These are phyloP conservation scores for Lepisosteus osseus DNA, from an alignment of 2,113 vertebrate species.

Conservation along the genomic window DNA sequence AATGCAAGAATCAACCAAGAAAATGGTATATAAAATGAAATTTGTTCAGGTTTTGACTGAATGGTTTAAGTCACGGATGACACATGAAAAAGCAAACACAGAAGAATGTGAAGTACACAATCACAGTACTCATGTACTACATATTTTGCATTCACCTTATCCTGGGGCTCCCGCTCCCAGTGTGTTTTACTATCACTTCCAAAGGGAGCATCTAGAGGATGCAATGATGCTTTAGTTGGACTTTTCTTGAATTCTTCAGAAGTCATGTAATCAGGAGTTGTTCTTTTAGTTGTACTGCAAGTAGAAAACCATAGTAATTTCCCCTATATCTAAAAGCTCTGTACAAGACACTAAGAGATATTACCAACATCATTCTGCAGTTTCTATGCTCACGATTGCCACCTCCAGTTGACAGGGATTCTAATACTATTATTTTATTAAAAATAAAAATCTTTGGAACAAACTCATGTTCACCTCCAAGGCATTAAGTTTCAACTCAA, in stretches of 20 bases:
- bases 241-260: conserved; percentile 30
- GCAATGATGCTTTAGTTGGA: conserved; percentile 34
- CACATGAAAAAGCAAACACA: conserved; percentile 9
- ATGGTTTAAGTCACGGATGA: conserved; percentile 26
- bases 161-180: conserved; percentile 49
- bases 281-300: conserved; percentile 40
- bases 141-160: conserved; percentile 56
- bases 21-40: background rate
- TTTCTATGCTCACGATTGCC: too few species aligned
- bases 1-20: background rate
- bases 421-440: too few species aligned
- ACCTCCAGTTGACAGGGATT: too few species aligned
- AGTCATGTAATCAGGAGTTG: conserved; percentile 42
- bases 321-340: background rate
- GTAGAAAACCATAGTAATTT: conserved; percentile 52
- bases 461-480: too few species aligned
- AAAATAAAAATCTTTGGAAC: too few species aligned
- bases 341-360: background rate
- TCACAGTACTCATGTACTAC: conserved; percentile 6
- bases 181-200: conserved; percentile 51
- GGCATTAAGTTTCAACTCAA: too few species aligned
- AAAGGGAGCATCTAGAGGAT: conserved; percentile 46
- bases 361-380: too few species aligned
- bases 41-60: conserved; percentile 14
- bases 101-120: conserved; percentile 3